Base-by-base conservation (phyloP, 1,140 invertebrate species). In the Alviniconcha marisindica region DNA sequence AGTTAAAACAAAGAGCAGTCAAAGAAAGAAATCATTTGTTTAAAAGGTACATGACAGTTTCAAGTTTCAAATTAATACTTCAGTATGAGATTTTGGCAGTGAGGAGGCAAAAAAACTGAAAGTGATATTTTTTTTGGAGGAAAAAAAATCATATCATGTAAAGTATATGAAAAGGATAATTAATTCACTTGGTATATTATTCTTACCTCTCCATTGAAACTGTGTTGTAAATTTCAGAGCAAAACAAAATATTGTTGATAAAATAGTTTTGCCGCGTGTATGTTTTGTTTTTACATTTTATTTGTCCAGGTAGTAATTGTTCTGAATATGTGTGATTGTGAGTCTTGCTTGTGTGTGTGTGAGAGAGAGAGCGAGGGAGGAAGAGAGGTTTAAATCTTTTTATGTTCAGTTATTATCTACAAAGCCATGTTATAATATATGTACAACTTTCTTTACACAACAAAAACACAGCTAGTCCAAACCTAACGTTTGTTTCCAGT, bases 81-180 rank as follows among this genome's bases (percentile, higher is more conserved):
- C 28, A 66, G 28, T 33, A 66, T 10, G 18, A 12, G 14, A 66
- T 66, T 66, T 66, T 66, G 63, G 63, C 63, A 66, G 63, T 66
- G 63, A 66, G 31, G 63, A 33, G 36, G 63, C 63, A 21, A 24
- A n/a, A 21, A 51, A 51, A 51, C 48, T 51, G 21, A 51, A 51
- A 51, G 48, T 51, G 21, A 7, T 21, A 51, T 51, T 51, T 12
- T 21, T 51, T 51, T 51, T 51, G 40, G 78, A 66, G 79, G 40
- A 24, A 73, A 80, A 48, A n/a, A 44, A 48, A 83, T 12, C 66
- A 48, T 79, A 24, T 79, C 21, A 79, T 18, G 40, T 5, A 44
- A 7, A 63, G 40, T 44, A 48, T 63, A 31, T 66, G 76, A 83
- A 24, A 78, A 74, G 79, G 51, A 63, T 18, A 83, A n/a, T n/a